Evolutionary conservation across 2,113 vertebrate genomes (phyloP).

Genomic region (Alosa alosa): DNA sequence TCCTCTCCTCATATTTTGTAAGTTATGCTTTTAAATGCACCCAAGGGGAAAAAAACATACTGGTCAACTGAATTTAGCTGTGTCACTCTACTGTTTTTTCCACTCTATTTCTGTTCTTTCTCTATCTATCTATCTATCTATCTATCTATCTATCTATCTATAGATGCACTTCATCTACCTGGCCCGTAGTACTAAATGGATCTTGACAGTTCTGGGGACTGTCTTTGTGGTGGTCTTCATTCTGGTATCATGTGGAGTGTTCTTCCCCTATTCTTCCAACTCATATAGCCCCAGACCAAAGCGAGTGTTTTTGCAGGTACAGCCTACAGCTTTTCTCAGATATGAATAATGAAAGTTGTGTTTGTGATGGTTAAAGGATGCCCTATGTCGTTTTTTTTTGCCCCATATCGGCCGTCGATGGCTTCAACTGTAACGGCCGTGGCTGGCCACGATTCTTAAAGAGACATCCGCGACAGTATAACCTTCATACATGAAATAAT

Average conservation of each 20-base stretch:
- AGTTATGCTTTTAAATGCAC: constrained; percentile 52
- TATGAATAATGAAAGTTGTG: not conserved
- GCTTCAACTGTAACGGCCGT: too few species aligned
- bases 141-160: not conserved
- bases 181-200: constrained; percentile 80
- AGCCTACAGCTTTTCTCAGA: not conserved
- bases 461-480: too few species aligned
- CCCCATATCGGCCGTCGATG: too few species aligned
- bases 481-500: too few species aligned
- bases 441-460: too few species aligned
- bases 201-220: constrained; percentile 74
- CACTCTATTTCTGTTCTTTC: not conserved
- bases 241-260: constrained; percentile 83
- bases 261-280: constrained; percentile 87
- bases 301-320: constrained; percentile 90
- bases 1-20: constrained; percentile 93
- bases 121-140: not conserved
- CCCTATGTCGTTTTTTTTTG: too few species aligned
- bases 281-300: constrained; percentile 84
- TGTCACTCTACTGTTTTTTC: not conserved
- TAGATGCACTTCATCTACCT: constrained; percentile 95
- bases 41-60: not conserved
- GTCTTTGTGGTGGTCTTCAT: constrained; percentile 77
- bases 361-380: not conserved
- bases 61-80: not conserved